Percentiles rank a stretch among this genome's conserved stretches.
Evolutionary conservation across 2,797 vertebrate genomes (phyloP).

Genomic region (Orientallactaga sibirica): DNA sequence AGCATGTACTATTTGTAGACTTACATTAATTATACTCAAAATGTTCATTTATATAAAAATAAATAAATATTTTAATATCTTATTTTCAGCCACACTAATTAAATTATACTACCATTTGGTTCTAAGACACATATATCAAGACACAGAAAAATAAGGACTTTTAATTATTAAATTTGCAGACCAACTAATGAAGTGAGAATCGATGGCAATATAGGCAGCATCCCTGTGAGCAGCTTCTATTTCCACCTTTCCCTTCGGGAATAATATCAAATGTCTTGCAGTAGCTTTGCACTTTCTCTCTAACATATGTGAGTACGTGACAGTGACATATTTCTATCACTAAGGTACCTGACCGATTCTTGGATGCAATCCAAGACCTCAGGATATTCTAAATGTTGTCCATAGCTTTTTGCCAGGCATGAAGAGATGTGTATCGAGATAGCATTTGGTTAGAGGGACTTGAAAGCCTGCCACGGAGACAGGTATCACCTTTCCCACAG

Average conservation of each 20-base stretch:
- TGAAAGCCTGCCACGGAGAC: not conserved
- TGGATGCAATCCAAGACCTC: conserved; percentile 61
- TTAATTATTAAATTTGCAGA: conserved; percentile 43
- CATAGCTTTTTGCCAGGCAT: conserved; percentile 42
- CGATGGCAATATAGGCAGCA: not conserved
- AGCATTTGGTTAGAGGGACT: not conserved
- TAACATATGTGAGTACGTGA: conserved; percentile 72
- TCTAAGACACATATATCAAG: not conserved
- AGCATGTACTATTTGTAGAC: not conserved
- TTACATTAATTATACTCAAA: not conserved
- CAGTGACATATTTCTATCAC: conserved; percentile 55
- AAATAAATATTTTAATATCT: not conserved
- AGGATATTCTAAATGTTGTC: not conserved
- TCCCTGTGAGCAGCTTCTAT: conserved; percentile 59
- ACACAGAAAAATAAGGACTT: conserved; percentile 8
- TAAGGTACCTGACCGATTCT: conserved; percentile 38
- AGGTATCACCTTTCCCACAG: not conserved
- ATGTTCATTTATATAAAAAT: not conserved
- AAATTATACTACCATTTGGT: conserved; percentile 11
- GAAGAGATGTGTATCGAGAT: conserved; percentile 39
- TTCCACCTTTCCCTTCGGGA: conserved; percentile 38
- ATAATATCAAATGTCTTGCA: conserved; percentile 50
- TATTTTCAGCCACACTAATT: not conserved
- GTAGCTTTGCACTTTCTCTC: conserved; percentile 38
- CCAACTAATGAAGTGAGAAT: conserved; percentile 27